Conservation (phyloP, 2,888 invertebrate genomes). For the Argyra leucocephala region DNA sequence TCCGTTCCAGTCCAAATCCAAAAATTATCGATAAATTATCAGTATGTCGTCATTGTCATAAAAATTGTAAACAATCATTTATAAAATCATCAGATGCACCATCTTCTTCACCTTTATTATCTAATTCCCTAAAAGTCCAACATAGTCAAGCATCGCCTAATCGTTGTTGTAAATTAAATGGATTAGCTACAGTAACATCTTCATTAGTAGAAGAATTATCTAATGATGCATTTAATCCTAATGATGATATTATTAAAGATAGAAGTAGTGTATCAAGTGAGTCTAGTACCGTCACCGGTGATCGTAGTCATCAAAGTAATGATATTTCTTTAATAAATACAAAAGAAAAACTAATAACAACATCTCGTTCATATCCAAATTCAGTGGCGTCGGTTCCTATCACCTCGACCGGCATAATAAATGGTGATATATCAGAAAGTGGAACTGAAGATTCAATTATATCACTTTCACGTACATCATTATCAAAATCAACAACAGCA, state of each 20-base stretch:
- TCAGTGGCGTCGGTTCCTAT: conserved; percentile 4
- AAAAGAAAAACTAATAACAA: conserved; percentile 11
- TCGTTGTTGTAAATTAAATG: conserved; percentile 41
- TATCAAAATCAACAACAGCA: not conserved
- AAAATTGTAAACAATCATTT: conserved; percentile 51
- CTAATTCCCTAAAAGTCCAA: conserved; percentile 42
- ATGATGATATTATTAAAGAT: conserved; percentile 17
- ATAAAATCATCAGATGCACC: conserved; percentile 23
- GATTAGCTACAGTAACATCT: conserved; percentile 16
- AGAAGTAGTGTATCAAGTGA: conserved; percentile 37
- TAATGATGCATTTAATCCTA: conserved; percentile 7
- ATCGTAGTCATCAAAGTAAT: conserved; percentile 26
- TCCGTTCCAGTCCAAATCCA: conserved; percentile 63
- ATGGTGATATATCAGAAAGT: not conserved
- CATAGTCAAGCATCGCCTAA: conserved; percentile 43
- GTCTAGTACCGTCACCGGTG: conserved; percentile 39
- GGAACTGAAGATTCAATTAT: not conserved
- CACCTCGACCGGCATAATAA: not conserved
- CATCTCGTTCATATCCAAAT: conserved; percentile 9
- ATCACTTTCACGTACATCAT: not conserved
- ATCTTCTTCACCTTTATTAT: conserved; percentile 31
- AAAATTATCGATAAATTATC: conserved; percentile 56
- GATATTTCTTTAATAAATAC: conserved; percentile 22
- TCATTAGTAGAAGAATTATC: not conserved
- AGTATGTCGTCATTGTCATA: conserved; percentile 69